Evolutionary conservation across 2,888 invertebrate genomes (phyloP), one percentile per base, ranked within the genome.

Genomic region (Ceramica pisi): DNA sequence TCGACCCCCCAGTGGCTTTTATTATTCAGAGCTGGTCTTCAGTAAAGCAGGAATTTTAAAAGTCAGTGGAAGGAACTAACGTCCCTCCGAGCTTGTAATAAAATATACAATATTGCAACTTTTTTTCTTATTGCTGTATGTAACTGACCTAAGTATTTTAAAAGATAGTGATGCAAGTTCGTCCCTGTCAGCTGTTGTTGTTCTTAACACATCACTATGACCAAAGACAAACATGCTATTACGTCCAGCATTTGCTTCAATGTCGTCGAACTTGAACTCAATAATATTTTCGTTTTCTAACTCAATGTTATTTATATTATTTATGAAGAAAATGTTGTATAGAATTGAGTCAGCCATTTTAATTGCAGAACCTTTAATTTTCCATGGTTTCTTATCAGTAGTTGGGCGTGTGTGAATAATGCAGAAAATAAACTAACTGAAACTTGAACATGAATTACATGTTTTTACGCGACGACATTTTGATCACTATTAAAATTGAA

Each of bases 241-340:
- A 55, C 65, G 50, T 55, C 16, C 56, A 14, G n/a, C n/a, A n/a
- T 67, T 62, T 67, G 12, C 35, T 51, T 50, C 10, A 23, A 56
- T 48, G 19, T 69, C 19, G 23, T 62, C 51, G 50, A 31, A 65
- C 48, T 53, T 41, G 14, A 26, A 55, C 31, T 14, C 26, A 80
- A 80, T 72, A 77, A 80, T 80, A 80, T 80, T 80, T 80, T 80
- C 72, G 51, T 48, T 35, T 1, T 23, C 7, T 50, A 56, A 10
- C 1, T 50, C 12, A 19, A 26, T 55, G 31, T 66, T 63, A 59
- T 63, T 69, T 2, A 50, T 31, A 63, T 23, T 14, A 51, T 55
- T 38, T 23, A 55, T 50, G 21, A 38, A 72, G 57, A 71, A 67
- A 75, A 55, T 50, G 19, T 38, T 60, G 12, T 38, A 62, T 55